A percentile compares a stretch with the other conserved stretches of the same genome.
Evolutionary conservation across 1,140 invertebrate genomes (phyloP).

Genomic region (Listronotus oregonensis): DNA sequence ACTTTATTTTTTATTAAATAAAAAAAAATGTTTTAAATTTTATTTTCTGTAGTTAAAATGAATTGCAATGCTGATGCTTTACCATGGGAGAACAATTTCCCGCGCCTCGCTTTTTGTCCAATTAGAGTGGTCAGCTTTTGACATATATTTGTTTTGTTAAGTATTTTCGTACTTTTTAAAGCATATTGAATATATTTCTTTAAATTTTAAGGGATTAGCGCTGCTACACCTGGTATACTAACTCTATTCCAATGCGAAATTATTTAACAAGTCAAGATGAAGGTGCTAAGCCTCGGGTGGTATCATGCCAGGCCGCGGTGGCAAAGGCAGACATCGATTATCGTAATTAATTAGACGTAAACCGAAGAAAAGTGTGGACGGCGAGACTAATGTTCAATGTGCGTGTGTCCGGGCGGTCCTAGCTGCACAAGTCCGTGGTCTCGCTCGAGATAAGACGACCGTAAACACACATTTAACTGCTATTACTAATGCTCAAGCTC

Average conservation of each 20-base stretch:
- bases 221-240: not conserved
- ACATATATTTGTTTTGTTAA: too few species aligned
- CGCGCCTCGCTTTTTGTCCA: too few species aligned
- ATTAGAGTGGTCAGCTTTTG: too few species aligned
- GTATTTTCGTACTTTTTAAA: too few species aligned
- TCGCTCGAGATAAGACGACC: conserved; percentile 25
- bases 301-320: conserved; percentile 8
- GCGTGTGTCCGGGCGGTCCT: conserved; percentile 31
- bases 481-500: conserved; percentile 29
- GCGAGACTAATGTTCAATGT: conserved; percentile 30
- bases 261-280: conserved; percentile 13
- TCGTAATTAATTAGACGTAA: conserved; percentile 27
- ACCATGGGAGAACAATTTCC: too few species aligned
- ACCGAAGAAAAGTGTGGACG: conserved; percentile 19
- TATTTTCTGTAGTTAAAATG: too few species aligned
- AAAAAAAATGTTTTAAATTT: too few species aligned
- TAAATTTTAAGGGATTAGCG: not conserved
- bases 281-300: conserved; percentile 18
- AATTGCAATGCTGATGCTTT: too few species aligned
- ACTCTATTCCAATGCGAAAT: conserved; percentile 6
- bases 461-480: conserved; percentile 36
- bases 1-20: too few species aligned
- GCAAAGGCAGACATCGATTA: conserved; percentile 18
- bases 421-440: too few species aligned
- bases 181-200: conserved; percentile 8